phyloP scores from a whole-genome alignment of 1,140 invertebrate species.

The Mya arenaria region DNA sequence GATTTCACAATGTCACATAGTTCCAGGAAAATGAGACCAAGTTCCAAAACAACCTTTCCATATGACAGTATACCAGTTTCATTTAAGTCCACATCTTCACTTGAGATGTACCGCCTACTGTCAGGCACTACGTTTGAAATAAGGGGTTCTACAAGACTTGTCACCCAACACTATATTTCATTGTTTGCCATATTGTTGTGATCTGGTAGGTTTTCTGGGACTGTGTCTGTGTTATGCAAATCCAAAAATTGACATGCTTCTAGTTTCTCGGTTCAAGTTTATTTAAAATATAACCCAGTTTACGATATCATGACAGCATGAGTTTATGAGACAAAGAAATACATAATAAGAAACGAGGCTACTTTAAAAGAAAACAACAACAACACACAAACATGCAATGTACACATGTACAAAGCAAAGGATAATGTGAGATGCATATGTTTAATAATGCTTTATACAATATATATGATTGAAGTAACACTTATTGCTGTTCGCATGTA shows the following conservation, averaged over 20 bases:
- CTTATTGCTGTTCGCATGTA: too few species aligned
- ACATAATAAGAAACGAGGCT: too few species aligned
- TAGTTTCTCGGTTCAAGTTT: too few species aligned
- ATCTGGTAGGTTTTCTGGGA: slow-evolving; percentile 14
- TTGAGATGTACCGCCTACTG: neutral
- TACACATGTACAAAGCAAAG: too few species aligned
- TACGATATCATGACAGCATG: too few species aligned
- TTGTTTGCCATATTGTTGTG: neutral
- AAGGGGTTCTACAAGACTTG: neutral
- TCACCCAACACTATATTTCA: slow-evolving; percentile 34
- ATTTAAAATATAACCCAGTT: too few species aligned
- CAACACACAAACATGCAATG: too few species aligned
- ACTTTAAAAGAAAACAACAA: too few species aligned
- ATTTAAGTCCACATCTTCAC: neutral
- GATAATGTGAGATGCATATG: too few species aligned
- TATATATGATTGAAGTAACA: too few species aligned
- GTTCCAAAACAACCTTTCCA: slow-evolving; percentile 23
- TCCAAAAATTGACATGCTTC: slow-evolving; percentile 32
- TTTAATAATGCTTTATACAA: too few species aligned
- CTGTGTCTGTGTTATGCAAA: neutral
- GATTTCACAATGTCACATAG: slow-evolving; percentile 15
- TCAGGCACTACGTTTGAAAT: neutral
- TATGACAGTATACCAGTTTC: slow-evolving; percentile 5
- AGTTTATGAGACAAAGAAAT: too few species aligned
- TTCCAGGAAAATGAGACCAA: slow-evolving; percentile 33